These are phyloP conservation scores for Tiliacea citrago DNA, from an alignment of 2,888 invertebrate genomes.

Conservation along the genomic window DNA sequence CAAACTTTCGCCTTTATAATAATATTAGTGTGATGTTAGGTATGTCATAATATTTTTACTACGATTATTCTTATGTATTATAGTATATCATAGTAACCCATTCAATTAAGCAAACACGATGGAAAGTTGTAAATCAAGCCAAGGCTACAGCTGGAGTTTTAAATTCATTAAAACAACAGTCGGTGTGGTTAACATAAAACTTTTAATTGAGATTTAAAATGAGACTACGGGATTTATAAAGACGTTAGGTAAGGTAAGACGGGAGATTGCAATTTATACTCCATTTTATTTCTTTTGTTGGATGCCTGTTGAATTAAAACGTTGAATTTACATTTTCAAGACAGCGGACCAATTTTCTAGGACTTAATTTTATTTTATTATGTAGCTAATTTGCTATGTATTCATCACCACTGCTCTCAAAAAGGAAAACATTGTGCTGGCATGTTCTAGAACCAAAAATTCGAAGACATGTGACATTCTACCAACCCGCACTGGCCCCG, in stretches of 20 bases:
- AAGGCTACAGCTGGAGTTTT: slow-evolving; percentile 14
- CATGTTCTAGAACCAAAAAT: no score
- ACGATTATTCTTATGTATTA: not conserved
- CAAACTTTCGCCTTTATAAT: no score
- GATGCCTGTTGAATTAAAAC: slow-evolving; percentile 6
- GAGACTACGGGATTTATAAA: slow-evolving; percentile 28
- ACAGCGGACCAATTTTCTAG: not conserved
- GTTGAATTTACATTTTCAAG: slow-evolving; percentile 6
- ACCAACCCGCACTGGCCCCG: no score
- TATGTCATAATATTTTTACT: no score
- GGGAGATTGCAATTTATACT: slow-evolving; percentile 30
- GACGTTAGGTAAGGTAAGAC: slow-evolving; percentile 1
- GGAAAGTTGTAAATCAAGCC: slow-evolving; percentile 6
- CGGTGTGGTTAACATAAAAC: slow-evolving; percentile 41
- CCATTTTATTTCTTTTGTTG: slow-evolving; percentile 21
- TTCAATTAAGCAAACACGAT: not conserved
- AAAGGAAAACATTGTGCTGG: no score
- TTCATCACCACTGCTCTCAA: no score
- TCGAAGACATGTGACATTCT: no score
- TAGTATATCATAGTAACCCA: not conserved
- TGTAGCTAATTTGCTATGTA: not conserved
- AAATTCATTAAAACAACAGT: slow-evolving; percentile 45
- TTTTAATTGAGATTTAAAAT: slow-evolving; percentile 54
- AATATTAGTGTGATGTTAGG: no score
- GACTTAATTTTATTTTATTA: not conserved